A percentile compares a stretch with the other conserved stretches of the same genome.
Conservation (phyloP, 2,113 vertebrate genomes). For the Taxidea taxus region DNA sequence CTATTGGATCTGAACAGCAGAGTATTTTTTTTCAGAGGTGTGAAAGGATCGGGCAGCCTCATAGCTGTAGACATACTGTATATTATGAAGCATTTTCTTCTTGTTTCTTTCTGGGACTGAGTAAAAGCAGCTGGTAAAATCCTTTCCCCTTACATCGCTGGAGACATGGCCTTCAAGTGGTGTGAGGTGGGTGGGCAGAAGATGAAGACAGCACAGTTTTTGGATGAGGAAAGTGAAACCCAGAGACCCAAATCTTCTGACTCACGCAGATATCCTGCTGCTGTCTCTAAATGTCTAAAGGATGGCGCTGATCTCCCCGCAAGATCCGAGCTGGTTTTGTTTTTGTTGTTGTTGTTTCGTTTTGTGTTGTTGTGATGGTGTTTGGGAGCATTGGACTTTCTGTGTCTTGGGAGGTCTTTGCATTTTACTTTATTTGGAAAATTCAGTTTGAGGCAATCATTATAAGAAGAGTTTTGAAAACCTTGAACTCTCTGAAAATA, state of each 20-base stretch:
- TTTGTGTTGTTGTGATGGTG: not conserved
- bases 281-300: not conserved
- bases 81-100: not conserved
- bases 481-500: not conserved
- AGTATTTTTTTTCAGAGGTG: not conserved
- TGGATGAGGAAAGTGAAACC: not conserved
- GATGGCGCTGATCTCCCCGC: not conserved
- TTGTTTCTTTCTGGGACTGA: conserved; percentile 23
- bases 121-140: conserved; percentile 27
- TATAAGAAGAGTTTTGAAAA: not conserved
- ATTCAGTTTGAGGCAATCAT: conserved; percentile 6
- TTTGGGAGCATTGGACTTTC: not conserved
- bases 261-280: not conserved
- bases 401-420: not conserved
- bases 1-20: conserved; percentile 21
- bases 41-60: not conserved
- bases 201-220: conserved; percentile 10
- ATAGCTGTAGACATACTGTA: not conserved
- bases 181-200: not conserved
- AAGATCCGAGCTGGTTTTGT: not conserved
- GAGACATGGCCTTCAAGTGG: conserved; percentile 20
- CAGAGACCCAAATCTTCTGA: not conserved
- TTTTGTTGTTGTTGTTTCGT: not conserved
- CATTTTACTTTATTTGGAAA: conserved; percentile 43
- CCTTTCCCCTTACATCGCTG: not conserved